Conservation (phyloP, 2,113 vertebrate genomes). For the Piaya cayana region DNA sequence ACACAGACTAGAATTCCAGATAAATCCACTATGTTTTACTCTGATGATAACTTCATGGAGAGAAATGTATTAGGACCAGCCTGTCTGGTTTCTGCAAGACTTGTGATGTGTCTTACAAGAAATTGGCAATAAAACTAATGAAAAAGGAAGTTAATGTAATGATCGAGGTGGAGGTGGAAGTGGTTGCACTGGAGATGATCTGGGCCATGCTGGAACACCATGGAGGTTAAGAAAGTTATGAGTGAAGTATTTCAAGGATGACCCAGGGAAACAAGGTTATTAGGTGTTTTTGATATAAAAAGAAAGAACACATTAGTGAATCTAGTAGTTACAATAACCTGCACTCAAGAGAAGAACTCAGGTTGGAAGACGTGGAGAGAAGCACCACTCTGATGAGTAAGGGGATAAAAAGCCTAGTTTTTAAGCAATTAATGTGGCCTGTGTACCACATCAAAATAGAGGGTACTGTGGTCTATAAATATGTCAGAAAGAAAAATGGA, state of each 20-base stretch:
- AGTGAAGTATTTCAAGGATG: not conserved
- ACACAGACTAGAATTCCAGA: not conserved
- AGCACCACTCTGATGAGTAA: not conserved
- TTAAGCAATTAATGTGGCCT: not conserved
- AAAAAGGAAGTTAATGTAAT: not conserved
- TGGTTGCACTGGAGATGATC: not conserved
- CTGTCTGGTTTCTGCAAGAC: not conserved
- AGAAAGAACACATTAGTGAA: not conserved
- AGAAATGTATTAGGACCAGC: not conserved
- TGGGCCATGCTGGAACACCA: not conserved
- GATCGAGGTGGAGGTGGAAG: not conserved
- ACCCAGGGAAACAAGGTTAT: not conserved
- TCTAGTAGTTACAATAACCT: not conserved
- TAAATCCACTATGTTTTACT: not conserved
- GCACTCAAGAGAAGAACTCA: not conserved
- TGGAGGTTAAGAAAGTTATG: rapidly evolving
- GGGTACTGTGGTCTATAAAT: not conserved
- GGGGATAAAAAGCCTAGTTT: not conserved
- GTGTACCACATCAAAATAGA: not conserved
- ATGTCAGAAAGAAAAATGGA: not conserved
- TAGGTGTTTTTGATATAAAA: not conserved
- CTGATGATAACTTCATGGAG: not conserved
- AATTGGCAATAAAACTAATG: not conserved
- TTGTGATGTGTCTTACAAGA: not conserved
- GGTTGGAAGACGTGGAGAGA: not conserved